Evolutionary conservation across 2,797 vertebrate species (phyloP).

Genomic region (Lerista edwardsae): DNA sequence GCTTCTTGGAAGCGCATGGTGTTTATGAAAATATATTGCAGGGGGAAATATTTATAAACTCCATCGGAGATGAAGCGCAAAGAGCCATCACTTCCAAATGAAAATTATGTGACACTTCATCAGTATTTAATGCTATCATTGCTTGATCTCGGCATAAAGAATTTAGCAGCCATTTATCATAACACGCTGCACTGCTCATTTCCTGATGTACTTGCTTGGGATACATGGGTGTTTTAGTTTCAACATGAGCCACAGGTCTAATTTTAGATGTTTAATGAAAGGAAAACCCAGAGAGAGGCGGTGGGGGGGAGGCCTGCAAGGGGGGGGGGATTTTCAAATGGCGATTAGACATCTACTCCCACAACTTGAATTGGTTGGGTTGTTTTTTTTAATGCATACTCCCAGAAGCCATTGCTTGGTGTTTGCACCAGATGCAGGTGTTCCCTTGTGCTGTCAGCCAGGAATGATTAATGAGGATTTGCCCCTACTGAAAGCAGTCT

Average conservation of each 20-base stretch:
- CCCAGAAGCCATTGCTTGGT: conserved; percentile 73
- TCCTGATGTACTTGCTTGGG: conserved; percentile 66
- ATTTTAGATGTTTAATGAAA: conserved; percentile 74
- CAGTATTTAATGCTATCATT: conserved; percentile 81
- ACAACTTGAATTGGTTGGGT: conserved; percentile 63
- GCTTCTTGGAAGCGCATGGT: conserved; percentile 48
- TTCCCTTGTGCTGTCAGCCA: conserved; percentile 85
- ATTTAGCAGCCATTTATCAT: conserved; percentile 80
- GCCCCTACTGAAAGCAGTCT: conserved; percentile 84
- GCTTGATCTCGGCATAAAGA: conserved; percentile 77
- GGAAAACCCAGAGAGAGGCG: conserved; percentile 50
- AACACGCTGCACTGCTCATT: conserved; percentile 64
- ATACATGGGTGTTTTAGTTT: conserved; percentile 69
- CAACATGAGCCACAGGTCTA: conserved; percentile 67
- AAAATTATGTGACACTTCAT: conserved; percentile 81
- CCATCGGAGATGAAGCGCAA: conserved; percentile 72
- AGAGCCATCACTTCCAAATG: conserved; percentile 76
- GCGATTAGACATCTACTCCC: conserved; percentile 69
- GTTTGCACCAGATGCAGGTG: conserved; percentile 83
- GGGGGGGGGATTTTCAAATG: conserved; percentile 66
- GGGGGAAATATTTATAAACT: conserved; percentile 76
- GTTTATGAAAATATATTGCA: conserved; percentile 70
- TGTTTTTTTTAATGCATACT: conserved; percentile 53
- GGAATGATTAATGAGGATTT: conserved; percentile 89
- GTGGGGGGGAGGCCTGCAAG: background rate